Conservation (phyloP, 2,797 vertebrate species). For the Apodemus agrarius region DNA sequence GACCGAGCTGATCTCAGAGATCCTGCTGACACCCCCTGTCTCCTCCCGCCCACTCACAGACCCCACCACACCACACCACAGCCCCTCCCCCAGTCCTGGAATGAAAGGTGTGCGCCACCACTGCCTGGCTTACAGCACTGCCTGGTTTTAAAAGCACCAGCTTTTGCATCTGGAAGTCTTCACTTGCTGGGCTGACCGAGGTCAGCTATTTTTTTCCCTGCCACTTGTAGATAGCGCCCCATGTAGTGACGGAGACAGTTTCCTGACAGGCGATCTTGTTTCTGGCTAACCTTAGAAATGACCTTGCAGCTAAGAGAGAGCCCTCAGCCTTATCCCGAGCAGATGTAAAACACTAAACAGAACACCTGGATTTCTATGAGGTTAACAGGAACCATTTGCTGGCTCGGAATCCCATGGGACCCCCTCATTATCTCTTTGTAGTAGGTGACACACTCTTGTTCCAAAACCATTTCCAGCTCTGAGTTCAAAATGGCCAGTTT, state of each 20-base stretch:
- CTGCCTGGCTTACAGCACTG: background rate
- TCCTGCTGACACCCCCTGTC: background rate
- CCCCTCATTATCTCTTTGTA: background rate
- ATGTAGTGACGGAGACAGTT: conserved; percentile 57
- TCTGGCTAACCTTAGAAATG: conserved; percentile 47
- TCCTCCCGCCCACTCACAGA: background rate
- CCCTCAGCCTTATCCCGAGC: background rate
- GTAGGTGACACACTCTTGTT: conserved; percentile 6
- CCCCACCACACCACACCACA: background rate
- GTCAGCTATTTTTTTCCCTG: conserved; percentile 80
- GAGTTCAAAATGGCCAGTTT: conserved; percentile 15
- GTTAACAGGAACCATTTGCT: background rate
- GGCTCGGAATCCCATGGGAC: conserved; percentile 31
- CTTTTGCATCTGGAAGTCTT: conserved; percentile 21
- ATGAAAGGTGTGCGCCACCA: background rate
- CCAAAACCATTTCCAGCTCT: background rate
- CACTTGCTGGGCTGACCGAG: background rate
- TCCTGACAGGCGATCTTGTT: conserved; percentile 43
- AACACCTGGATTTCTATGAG: conserved; percentile 2
- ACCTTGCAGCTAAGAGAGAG: conserved; percentile 66
- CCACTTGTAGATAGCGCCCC: conserved; percentile 69
- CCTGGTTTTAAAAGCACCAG: background rate
- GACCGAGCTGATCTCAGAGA: background rate
- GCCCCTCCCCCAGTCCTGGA: background rate
- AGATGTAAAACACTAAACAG: conserved; percentile 33